A percentile compares a stretch with the other conserved stretches of the same genome.
phyloP scores from a whole-genome alignment of 2,797 vertebrate genomes.

The Rhinella marina region DNA sequence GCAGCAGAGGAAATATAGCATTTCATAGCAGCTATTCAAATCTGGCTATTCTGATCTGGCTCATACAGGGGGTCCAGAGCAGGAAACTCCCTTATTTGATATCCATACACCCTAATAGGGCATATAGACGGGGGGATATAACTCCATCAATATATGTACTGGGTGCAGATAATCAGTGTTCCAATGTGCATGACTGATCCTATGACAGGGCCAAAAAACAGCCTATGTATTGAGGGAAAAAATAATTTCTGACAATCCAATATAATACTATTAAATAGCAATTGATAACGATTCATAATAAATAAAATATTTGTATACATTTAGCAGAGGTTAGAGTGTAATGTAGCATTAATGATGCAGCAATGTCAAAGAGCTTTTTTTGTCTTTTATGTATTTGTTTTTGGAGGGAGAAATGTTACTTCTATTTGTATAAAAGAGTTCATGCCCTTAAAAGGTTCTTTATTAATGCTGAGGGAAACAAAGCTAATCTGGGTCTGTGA shows the following conservation, averaged over 20 bases:
- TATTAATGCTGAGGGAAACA: conserved; percentile 39
- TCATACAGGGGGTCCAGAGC: no score
- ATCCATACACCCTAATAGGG: not conserved
- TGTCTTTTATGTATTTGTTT: conserved; percentile 24
- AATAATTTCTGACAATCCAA: not conserved
- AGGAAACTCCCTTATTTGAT: not conserved
- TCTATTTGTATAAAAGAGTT: conserved; percentile 21
- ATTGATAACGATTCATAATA: not conserved
- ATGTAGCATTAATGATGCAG: not conserved
- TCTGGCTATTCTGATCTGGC: no score
- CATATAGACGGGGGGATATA: not conserved
- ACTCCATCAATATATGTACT: not conserved
- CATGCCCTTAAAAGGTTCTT: conserved; percentile 39
- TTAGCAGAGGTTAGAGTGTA: not conserved
- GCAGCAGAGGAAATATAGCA: not conserved
- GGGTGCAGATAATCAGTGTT: not conserved
- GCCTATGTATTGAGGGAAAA: not conserved
- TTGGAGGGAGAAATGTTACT: conserved; percentile 20
- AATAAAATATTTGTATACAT: not conserved
- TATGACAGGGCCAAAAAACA: not conserved
- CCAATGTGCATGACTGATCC: not conserved
- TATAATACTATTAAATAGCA: not conserved
- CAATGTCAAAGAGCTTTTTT: not conserved
- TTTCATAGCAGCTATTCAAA: not conserved
- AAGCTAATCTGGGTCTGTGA: conserved; percentile 45